phyloP scores from a whole-genome alignment of 2,888 invertebrate species.

The Aethes cnicana region DNA sequence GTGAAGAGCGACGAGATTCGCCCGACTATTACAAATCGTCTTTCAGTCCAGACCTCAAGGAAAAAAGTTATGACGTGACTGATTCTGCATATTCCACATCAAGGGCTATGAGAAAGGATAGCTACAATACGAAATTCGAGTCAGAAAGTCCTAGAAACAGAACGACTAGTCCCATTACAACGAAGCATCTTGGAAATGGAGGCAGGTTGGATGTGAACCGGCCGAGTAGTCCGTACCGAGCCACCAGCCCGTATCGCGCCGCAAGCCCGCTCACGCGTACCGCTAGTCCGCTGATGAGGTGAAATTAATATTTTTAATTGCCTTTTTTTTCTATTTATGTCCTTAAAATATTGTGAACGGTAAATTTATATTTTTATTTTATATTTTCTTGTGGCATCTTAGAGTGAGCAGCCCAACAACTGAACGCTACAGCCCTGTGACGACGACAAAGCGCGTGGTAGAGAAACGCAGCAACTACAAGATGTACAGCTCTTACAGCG shows the following conservation, averaged over 20 bases:
- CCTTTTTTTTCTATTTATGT: not conserved
- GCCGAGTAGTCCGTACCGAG: conserved; percentile 64
- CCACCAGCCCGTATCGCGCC: conserved; percentile 63
- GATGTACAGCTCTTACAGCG: conserved; percentile 71
- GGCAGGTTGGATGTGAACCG: conserved; percentile 75
- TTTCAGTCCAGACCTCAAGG: conserved; percentile 64
- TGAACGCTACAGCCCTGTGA: conserved; percentile 72
- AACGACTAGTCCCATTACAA: conserved; percentile 77
- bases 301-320: conserved; percentile 48
- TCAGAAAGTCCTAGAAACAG: conserved; percentile 73
- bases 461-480: conserved; percentile 77
- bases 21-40: conserved; percentile 73
- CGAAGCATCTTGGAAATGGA: conserved; percentile 78
- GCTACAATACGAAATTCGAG: conserved; percentile 59
- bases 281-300: conserved; percentile 80
- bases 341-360: not conserved
- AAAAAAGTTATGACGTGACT: conserved; percentile 70
- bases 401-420: conserved; percentile 72
- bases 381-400: conserved; percentile 24
- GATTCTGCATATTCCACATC: conserved; percentile 73
- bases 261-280: conserved; percentile 76
- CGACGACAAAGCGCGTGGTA: conserved; percentile 69
- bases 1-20: conserved; percentile 69
- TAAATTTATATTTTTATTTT: not conserved
- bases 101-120: conserved; percentile 66